Evolutionary conservation across 2,113 vertebrate species (phyloP).

Genomic region (Chamaea fasciata): DNA sequence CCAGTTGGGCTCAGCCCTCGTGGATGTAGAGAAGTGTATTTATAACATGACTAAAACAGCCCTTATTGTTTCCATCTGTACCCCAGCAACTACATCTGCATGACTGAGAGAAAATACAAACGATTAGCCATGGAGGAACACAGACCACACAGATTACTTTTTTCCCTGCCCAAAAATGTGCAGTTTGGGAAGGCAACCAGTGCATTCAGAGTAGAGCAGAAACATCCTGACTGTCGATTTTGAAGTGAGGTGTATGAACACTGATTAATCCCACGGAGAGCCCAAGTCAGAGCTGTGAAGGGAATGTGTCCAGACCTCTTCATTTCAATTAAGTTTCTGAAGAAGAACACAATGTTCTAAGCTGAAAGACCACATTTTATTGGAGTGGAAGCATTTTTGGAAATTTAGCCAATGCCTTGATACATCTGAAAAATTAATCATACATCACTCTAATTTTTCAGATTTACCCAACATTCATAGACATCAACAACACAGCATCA

Average conservation of each 20-base stretch:
- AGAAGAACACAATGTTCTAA: neutral
- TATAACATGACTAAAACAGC: neutral
- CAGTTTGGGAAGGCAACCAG: neutral
- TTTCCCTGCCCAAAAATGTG: neutral
- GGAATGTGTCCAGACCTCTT: neutral
- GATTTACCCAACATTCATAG: neutral
- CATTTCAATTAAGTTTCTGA: neutral
- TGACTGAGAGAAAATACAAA: neutral
- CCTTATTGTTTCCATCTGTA: neutral
- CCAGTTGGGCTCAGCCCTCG: neutral
- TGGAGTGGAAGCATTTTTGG: neutral
- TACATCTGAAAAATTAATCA: neutral
- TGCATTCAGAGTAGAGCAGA: neutral
- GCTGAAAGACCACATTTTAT: neutral
- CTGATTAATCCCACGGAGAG: neutral
- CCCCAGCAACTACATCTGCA: neutral
- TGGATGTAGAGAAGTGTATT: neutral
- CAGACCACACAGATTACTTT: neutral
- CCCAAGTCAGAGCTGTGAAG: neutral
- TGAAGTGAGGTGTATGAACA: neutral
- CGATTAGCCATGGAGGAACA: neutral
- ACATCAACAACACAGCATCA: neutral
- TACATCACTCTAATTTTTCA: neutral
- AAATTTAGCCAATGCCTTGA: neutral
- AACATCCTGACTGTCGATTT: neutral